Evolutionary conservation across 2,888 invertebrate genomes (phyloP).

Genomic region (Deroplatys truncata): DNA sequence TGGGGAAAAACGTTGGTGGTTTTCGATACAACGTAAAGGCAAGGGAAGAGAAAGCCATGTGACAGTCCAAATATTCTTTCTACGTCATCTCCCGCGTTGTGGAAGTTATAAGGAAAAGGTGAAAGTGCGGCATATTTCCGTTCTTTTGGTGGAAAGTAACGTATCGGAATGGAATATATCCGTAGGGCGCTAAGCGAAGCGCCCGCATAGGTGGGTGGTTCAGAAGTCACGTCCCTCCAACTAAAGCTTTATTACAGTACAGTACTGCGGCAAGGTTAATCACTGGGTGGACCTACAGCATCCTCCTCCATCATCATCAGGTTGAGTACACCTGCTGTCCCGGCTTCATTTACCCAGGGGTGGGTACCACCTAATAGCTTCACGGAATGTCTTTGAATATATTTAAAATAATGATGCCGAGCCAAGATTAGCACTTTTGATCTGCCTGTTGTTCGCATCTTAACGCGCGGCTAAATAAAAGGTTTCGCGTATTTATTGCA

Average conservation of each 20-base stretch:
- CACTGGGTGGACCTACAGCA: constrained; percentile 1
- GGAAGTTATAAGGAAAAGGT: neutral
- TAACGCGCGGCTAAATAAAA: no score
- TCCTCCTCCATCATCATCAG: neutral
- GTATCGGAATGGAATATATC: neutral
- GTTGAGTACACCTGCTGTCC: neutral
- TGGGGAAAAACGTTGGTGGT: no score
- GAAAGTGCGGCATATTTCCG: neutral
- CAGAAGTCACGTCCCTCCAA: neutral
- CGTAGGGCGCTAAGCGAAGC: neutral
- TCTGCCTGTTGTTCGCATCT: neutral
- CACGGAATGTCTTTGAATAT: neutral
- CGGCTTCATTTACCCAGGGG: constrained; percentile 14
- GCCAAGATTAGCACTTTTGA: neutral
- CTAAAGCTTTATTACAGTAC: neutral
- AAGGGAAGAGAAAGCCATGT: no score
- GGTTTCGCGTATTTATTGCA: neutral
- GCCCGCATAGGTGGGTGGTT: neutral
- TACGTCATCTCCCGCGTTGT: no score
- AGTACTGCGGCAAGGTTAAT: neutral
- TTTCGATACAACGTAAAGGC: no score
- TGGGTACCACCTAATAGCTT: neutral
- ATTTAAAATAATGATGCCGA: neutral
- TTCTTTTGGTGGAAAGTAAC: neutral
- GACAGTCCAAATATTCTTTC: no score